Evolutionary conservation across 2,113 vertebrate species (phyloP).

Genomic region (Onychostoma macrolepis): DNA sequence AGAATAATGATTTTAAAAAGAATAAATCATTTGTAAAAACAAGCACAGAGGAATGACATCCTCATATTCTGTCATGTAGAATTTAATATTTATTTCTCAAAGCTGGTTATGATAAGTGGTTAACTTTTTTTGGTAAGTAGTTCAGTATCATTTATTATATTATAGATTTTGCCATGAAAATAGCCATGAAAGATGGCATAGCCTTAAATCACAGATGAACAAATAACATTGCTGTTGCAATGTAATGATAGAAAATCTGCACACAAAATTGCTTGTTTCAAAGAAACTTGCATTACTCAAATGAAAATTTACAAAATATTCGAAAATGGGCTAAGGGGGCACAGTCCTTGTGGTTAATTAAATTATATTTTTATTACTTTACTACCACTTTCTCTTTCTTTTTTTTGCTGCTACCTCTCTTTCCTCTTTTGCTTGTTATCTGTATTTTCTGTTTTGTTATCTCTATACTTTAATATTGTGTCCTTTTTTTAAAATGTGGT

Average conservation of each 20-base stretch:
- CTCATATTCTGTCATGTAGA: background rate
- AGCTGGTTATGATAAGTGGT: background rate
- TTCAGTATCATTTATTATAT: background rate
- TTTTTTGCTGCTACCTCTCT: background rate
- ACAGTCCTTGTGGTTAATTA: background rate
- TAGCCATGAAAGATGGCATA: background rate
- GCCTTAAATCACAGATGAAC: background rate
- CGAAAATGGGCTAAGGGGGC: background rate
- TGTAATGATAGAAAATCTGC: background rate
- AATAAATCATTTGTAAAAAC: too few relatives aligned
- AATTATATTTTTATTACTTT: background rate
- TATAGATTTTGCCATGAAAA: background rate
- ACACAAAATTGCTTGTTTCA: background rate
- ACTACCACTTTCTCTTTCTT: background rate
- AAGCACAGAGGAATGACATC: background rate
- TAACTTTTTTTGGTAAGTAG: background rate
- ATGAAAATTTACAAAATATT: background rate
- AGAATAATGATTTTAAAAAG: background rate
- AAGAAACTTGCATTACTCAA: background rate
- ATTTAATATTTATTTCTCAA: background rate
- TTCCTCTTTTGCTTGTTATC: background rate
- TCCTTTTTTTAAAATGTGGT: background rate
- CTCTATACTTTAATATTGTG: background rate
- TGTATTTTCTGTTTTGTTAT: background rate
- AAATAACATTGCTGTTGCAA: background rate